Conservation (phyloP, 2,888 invertebrate species). For the Clostera curtula region DNA sequence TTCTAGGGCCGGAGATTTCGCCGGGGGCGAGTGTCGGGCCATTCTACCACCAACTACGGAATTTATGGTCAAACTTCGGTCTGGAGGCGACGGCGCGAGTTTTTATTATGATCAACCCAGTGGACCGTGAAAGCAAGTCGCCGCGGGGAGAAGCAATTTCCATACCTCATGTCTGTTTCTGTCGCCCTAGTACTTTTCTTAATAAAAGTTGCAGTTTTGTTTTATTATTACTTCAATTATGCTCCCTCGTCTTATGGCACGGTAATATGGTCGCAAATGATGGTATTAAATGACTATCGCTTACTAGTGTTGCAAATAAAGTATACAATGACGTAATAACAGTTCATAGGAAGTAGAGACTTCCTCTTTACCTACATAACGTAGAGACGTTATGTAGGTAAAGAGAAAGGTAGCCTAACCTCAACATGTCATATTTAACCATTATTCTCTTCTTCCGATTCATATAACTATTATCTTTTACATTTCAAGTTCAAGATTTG, state of each 20-base stretch:
- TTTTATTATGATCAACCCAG: conserved; percentile 76
- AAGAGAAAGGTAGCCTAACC: too few relatives aligned
- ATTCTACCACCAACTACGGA: conserved; percentile 61
- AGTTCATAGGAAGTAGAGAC: too few relatives aligned
- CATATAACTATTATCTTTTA: too few relatives aligned
- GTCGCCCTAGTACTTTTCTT: conserved; percentile 66
- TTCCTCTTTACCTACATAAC: too few relatives aligned
- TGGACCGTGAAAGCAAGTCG: conserved; percentile 75
- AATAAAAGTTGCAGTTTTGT: conserved; percentile 54
- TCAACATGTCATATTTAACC: too few relatives aligned
- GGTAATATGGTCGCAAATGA: conserved; percentile 3
- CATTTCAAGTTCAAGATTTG: too few relatives aligned
- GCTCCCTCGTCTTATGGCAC: background rate
- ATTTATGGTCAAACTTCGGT: conserved; percentile 75
- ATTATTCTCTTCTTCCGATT: too few relatives aligned
- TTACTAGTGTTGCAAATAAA: too few relatives aligned
- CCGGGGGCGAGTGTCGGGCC: conserved; percentile 51
- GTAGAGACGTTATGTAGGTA: too few relatives aligned
- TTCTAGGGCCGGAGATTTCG: conserved; percentile 51
- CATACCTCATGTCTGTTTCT: conserved; percentile 71
- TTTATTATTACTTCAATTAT: conserved; percentile 20
- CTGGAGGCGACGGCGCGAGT: conserved; percentile 71
- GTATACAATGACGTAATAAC: too few relatives aligned
- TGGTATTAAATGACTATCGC: too few relatives aligned
- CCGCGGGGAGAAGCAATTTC: conserved; percentile 67